Evolutionary conservation across 2,888 invertebrate species (phyloP).

Genomic region (Globia sparganii): DNA sequence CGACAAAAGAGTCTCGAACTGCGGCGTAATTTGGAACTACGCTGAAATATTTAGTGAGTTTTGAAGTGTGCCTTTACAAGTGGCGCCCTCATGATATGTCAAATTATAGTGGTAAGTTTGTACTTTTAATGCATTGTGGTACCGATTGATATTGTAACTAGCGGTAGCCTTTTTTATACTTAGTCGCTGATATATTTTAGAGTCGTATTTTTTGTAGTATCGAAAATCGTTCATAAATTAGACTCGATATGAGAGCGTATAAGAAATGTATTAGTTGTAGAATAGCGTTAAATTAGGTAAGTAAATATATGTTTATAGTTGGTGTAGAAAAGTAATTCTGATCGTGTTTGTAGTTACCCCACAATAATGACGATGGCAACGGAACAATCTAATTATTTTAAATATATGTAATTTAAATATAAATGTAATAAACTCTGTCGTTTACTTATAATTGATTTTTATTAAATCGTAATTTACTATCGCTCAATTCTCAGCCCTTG

Average conservation of each 20-base stretch:
- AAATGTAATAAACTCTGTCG: too few species aligned
- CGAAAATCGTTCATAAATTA: constrained; percentile 55
- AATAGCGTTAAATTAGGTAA: constrained; percentile 65
- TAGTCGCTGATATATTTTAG: constrained; percentile 47
- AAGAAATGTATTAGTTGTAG: constrained; percentile 59
- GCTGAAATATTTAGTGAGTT: background rate
- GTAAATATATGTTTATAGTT: constrained; percentile 38
- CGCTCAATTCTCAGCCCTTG: background rate
- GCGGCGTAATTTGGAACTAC: constrained; percentile 4
- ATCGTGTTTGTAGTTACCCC: background rate
- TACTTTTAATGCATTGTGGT: constrained; percentile 52
- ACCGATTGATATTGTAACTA: constrained; percentile 60
- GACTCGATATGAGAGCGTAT: constrained; percentile 47
- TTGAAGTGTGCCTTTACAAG: background rate
- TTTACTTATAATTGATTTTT: too few species aligned
- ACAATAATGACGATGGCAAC: too few species aligned
- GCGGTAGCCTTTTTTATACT: constrained; percentile 53
- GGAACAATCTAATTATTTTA: too few species aligned
- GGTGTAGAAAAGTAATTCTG: background rate
- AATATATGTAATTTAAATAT: too few species aligned
- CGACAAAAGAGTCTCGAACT: constrained; percentile 12
- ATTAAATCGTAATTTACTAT: too few species aligned
- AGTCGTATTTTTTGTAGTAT: constrained; percentile 46
- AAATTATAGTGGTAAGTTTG: background rate
- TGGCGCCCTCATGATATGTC: constrained; percentile 13